A percentile compares a stretch with the other conserved stretches of the same genome.
Conservation (phyloP, 2,888 invertebrate genomes). For the Andrena camellia region DNA sequence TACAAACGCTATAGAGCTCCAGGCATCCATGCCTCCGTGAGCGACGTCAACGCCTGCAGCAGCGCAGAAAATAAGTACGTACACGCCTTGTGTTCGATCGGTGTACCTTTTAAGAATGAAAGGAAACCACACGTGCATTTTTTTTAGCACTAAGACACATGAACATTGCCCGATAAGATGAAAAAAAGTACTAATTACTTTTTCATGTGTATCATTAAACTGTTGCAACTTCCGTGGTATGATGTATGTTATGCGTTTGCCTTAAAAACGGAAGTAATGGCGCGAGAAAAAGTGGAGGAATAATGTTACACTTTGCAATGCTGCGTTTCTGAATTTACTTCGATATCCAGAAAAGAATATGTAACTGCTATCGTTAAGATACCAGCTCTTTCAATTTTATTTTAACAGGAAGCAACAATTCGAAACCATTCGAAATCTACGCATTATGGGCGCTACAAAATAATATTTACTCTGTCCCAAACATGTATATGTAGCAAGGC, state of each 20-base stretch:
- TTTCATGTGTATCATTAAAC: constrained; percentile 46
- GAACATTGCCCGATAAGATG: constrained; percentile 29
- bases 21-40: constrained; percentile 1
- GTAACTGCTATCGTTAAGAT: not conserved
- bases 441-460: no score
- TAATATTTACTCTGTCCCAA: no score
- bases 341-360: not conserved
- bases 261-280: constrained; percentile 1
- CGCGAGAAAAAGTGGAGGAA: constrained; percentile 6
- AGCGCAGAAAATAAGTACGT: constrained; percentile 6
- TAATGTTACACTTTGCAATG: not conserved
- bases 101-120: not conserved
- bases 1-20: constrained; percentile 32
- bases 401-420: no score
- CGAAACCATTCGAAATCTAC: no score
- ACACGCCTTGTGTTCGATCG: constrained; percentile 23
- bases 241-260: constrained; percentile 15
- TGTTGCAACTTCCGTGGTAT: constrained; percentile 41
- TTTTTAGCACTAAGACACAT: constrained; percentile 5
- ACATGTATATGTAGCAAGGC: no score
- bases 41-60: constrained; percentile 29
- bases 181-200: constrained; percentile 46
- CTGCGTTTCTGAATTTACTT: not conserved
- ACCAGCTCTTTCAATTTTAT: no score
- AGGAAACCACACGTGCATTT: not conserved